Percentiles rank a stretch among this genome's conserved stretches.
phyloP scores from a whole-genome alignment of 2,113 vertebrate species.

The Dunckerocampus dactyliophorus region DNA sequence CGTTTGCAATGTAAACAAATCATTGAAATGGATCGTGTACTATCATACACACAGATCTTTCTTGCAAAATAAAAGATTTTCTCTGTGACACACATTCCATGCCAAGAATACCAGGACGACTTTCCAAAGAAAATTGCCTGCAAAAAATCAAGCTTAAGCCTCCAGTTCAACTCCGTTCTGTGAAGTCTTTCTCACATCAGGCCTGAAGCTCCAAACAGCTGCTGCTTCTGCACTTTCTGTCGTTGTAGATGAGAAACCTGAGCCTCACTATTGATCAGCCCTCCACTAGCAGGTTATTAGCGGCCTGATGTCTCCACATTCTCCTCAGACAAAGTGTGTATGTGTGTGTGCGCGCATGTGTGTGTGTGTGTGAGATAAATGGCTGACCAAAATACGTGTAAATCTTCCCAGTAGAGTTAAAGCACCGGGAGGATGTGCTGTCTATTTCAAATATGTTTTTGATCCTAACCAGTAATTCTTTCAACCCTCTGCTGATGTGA shows the following conservation, averaged over 20 bases:
- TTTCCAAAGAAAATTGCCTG: not conserved
- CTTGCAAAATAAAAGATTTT: not conserved
- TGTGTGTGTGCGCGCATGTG: too few species aligned
- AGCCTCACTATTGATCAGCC: slow-evolving; percentile 64
- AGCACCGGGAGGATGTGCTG: slow-evolving; percentile 10
- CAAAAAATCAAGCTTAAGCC: too few species aligned
- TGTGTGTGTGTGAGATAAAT: slow-evolving; percentile 36
- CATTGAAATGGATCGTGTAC: too few species aligned
- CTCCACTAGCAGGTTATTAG: slow-evolving; percentile 58
- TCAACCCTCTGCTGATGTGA: not conserved
- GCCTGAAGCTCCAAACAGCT: slow-evolving; percentile 55
- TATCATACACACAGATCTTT: not conserved
- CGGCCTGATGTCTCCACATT: slow-evolving; percentile 59
- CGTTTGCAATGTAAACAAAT: too few species aligned
- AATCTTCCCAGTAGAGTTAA: slow-evolving; percentile 35
- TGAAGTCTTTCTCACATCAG: slow-evolving; percentile 28
- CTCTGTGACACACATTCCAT: not conserved
- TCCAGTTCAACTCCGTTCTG: not conserved
- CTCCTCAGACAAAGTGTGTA: slow-evolving; percentile 44
- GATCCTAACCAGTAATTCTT: slow-evolving; percentile 8
- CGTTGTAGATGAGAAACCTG: slow-evolving; percentile 50
- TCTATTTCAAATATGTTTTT: slow-evolving; percentile 22
- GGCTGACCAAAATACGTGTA: slow-evolving; percentile 26
- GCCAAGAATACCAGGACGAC: not conserved
- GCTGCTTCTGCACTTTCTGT: slow-evolving; percentile 48